Conservation (phyloP, 2,888 invertebrate species). For the Odontocolon sp. region DNA sequence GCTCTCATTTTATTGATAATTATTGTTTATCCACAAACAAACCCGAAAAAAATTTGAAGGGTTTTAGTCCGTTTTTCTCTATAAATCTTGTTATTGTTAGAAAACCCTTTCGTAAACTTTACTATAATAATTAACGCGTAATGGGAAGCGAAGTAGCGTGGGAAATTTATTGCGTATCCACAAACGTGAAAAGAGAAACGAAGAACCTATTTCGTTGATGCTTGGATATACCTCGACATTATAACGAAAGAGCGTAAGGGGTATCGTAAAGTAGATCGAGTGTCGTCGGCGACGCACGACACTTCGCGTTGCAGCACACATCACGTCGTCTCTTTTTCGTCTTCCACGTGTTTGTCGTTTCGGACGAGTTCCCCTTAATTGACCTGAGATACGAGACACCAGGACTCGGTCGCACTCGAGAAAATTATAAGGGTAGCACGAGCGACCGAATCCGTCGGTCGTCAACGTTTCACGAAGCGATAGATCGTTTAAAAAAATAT, state of each 20-base stretch:
- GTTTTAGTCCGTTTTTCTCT: too few relatives aligned
- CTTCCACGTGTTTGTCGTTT: constrained; percentile 80
- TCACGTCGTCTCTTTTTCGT: constrained; percentile 30
- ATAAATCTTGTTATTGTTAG: too few relatives aligned
- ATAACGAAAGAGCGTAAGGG: constrained; percentile 2
- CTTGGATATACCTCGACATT: background rate
- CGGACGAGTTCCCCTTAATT: constrained; percentile 79
- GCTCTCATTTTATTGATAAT: too few relatives aligned
- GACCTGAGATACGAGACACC: constrained; percentile 79
- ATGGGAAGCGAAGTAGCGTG: background rate
- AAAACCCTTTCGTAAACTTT: background rate
- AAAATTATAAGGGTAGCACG: constrained; percentile 62
- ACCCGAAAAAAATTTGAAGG: too few relatives aligned
- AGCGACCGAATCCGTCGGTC: constrained; percentile 28
- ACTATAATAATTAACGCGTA: background rate
- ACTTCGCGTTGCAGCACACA: constrained; percentile 19
- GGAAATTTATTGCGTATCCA: background rate
- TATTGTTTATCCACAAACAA: too few relatives aligned
- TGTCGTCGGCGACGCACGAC: background rate
- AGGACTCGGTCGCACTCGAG: constrained; percentile 52
- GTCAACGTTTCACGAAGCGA: constrained; percentile 56
- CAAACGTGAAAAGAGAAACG: background rate
- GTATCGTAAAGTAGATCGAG: constrained; percentile 63
- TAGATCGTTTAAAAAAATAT: constrained; percentile 58
- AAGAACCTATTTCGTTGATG: too few relatives aligned